A percentile compares a stretch with the other conserved stretches of the same genome.
Evolutionary conservation across 2,888 invertebrate species (phyloP).

Genomic region (Dusona sp.): DNA sequence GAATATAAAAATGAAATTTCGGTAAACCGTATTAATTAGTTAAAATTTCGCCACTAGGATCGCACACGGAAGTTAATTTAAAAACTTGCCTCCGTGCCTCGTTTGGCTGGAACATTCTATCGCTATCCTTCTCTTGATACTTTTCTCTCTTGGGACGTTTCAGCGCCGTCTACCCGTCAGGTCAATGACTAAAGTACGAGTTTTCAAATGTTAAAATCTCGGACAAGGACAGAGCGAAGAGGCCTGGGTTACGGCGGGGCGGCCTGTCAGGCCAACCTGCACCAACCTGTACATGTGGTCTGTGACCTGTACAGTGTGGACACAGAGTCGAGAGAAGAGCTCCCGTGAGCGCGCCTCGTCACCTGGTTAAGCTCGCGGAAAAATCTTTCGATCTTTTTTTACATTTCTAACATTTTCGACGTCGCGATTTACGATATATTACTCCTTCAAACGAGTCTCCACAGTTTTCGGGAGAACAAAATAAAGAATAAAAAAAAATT

Average conservation of each 20-base stretch:
- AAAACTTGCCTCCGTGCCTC: background rate
- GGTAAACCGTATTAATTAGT: background rate
- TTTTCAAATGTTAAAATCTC: slow-evolving; percentile 72
- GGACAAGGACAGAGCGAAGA: slow-evolving; percentile 69
- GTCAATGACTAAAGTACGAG: slow-evolving; percentile 76
- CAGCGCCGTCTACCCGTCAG: slow-evolving; percentile 78
- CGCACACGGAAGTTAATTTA: background rate
- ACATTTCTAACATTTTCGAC: background rate
- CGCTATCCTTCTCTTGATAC: slow-evolving; percentile 37
- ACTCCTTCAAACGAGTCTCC: background rate
- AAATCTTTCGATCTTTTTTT: slow-evolving; percentile 11
- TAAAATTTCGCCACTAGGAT: background rate
- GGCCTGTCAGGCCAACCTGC: slow-evolving; percentile 68
- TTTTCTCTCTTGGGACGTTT: slow-evolving; percentile 47
- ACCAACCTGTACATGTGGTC: slow-evolving; percentile 70
- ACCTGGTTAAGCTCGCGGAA: slow-evolving; percentile 41
- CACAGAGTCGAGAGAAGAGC: slow-evolving; percentile 40
- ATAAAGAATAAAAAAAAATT: background rate
- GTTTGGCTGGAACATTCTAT: slow-evolving; percentile 7
- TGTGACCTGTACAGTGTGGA: slow-evolving; percentile 66
- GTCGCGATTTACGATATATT: background rate
- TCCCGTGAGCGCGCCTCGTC: slow-evolving; percentile 48
- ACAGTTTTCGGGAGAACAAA: background rate
- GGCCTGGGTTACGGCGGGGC: slow-evolving; percentile 48
- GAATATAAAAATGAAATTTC: background rate